phyloP scores from a whole-genome alignment of 1,140 invertebrate species.

The Ptiloglossa arizonensis region DNA sequence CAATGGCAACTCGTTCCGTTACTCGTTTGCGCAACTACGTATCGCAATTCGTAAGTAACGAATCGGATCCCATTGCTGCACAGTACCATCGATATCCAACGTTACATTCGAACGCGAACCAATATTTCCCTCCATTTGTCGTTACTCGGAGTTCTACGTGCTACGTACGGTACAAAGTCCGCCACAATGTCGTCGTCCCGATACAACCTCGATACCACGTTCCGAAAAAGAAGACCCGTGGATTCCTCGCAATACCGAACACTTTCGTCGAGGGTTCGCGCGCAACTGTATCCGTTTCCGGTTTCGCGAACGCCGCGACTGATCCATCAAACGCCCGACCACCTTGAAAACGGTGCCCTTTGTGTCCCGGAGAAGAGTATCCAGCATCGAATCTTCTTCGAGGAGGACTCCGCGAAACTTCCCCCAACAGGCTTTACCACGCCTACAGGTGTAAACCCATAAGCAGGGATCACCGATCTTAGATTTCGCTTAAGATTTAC shows the following conservation, averaged over 20 bases:
- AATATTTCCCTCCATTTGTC: too few species aligned
- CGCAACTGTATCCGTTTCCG: neutral
- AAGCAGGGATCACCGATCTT: slow-evolving; percentile 70
- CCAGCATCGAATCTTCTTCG: slow-evolving; percentile 33
- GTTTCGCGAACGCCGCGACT: slow-evolving; percentile 21
- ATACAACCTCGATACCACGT: too few species aligned
- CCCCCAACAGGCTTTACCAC: neutral
- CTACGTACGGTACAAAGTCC: too few species aligned
- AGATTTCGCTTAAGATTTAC: slow-evolving; percentile 72
- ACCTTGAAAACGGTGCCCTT: slow-evolving; percentile 23
- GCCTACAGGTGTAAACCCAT: slow-evolving; percentile 66
- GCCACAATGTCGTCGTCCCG: too few species aligned
- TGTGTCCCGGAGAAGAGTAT: slow-evolving; percentile 30
- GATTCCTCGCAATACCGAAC: neutral
- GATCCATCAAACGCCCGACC: slow-evolving; percentile 55
- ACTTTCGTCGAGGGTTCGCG: neutral
- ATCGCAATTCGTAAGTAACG: too few species aligned
- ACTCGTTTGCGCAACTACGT: too few species aligned
- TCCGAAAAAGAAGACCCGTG: too few species aligned
- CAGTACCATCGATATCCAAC: too few species aligned
- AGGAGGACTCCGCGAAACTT: slow-evolving; percentile 11
- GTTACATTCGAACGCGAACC: too few species aligned
- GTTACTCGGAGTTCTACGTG: too few species aligned
- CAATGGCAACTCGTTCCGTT: too few species aligned
- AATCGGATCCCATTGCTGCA: too few species aligned